Conservation (phyloP, 2,113 vertebrate species). For the Sceloporus undulatus region DNA sequence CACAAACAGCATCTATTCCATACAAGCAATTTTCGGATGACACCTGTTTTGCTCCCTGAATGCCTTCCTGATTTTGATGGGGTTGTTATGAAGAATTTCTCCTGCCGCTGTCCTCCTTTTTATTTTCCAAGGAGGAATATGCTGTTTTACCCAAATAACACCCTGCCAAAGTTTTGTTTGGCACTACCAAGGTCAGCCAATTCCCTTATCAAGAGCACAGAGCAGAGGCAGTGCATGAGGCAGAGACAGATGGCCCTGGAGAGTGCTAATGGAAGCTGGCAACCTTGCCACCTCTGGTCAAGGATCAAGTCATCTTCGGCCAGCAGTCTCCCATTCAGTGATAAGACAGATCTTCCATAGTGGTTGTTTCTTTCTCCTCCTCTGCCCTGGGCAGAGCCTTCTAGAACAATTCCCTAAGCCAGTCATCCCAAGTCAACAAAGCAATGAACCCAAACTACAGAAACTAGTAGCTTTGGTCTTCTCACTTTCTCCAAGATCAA, state of each 20-base stretch:
- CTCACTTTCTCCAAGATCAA: background rate
- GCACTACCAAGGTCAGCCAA: background rate
- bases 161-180: background rate
- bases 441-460: background rate
- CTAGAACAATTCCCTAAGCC: background rate
- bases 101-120: background rate
- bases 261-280: background rate
- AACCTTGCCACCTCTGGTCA: background rate
- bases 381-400: background rate
- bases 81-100: background rate
- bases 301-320: background rate
- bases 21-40: fast-evolving
- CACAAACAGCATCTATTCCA: background rate
- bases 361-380: background rate
- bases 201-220: background rate
- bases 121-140: background rate
- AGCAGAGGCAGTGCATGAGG: background rate
- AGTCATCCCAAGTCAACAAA: background rate
- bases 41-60: background rate
- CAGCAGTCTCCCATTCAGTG: background rate
- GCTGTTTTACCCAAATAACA: background rate
- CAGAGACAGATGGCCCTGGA: background rate
- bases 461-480: background rate
- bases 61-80: fast-evolving
- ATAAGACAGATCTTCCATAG: background rate